A percentile compares a stretch with the other conserved stretches of the same genome.
Evolutionary conservation across 2,888 invertebrate species (phyloP).

Genomic region (Andrena camellia): DNA sequence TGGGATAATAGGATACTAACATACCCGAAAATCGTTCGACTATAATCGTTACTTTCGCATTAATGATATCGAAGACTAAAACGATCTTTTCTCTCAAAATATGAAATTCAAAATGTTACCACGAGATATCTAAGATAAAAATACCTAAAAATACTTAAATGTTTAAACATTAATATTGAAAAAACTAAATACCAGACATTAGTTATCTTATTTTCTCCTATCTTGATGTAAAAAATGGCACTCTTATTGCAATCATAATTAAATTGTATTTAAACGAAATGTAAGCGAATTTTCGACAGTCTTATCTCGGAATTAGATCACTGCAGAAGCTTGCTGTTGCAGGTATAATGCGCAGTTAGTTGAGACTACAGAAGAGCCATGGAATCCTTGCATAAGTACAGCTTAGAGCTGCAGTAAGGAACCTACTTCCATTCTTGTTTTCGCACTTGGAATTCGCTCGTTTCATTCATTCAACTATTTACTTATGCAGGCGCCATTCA

Average conservation of each 20-base stretch:
- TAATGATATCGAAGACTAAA: neutral
- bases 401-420: constrained; percentile 2
- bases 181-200: neutral
- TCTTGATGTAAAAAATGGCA: neutral
- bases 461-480: constrained; percentile 52
- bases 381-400: constrained; percentile 25
- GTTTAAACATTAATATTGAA: neutral
- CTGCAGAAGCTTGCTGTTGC: neutral
- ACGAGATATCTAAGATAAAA: neutral
- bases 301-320: neutral
- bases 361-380: constrained; percentile 9
- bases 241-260: neutral
- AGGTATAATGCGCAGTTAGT: constrained; percentile 20
- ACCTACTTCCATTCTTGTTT: constrained; percentile 50
- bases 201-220: neutral
- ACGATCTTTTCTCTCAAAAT: neutral
- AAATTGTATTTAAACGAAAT: neutral
- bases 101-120: neutral
- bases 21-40: neutral
- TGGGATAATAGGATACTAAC: neutral
- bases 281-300: neutral
- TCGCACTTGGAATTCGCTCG: constrained; percentile 44
- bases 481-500: constrained; percentile 53
- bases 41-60: neutral
- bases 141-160: neutral